Percentiles rank a stretch among this genome's conserved stretches.
Evolutionary conservation across 2,113 vertebrate genomes (phyloP).

Genomic region (Crypturellus undulatus): DNA sequence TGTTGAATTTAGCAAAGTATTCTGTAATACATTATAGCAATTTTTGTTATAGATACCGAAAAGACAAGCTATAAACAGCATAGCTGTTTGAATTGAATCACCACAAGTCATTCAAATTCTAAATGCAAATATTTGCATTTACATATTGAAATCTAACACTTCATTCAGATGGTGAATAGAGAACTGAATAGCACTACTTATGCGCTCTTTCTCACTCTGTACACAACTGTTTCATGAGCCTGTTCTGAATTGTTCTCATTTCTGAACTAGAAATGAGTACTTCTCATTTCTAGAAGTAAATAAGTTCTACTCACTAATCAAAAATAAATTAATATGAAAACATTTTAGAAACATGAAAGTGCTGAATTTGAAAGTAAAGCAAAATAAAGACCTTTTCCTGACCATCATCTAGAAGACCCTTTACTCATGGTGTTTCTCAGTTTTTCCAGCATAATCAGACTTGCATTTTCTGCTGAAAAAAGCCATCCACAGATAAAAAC

Average conservation of each 20-base stretch:
- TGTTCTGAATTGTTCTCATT: too few species aligned
- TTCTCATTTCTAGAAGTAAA: background rate
- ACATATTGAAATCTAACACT: background rate
- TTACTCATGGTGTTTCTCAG: background rate
- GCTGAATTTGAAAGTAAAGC: background rate
- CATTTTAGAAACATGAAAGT: background rate
- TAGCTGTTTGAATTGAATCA: background rate
- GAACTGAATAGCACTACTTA: background rate
- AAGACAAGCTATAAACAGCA: background rate
- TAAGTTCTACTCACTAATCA: background rate
- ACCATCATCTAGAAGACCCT: background rate
- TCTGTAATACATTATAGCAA: background rate
- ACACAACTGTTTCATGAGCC: background rate
- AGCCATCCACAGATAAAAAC: background rate
- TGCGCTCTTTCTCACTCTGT: background rate
- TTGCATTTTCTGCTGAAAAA: background rate
- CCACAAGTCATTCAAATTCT: background rate
- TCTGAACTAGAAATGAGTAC: too few species aligned
- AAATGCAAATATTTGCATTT: background rate
- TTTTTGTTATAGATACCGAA: background rate
- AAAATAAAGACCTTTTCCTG: background rate
- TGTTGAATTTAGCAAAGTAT: background rate
- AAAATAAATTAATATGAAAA: background rate
- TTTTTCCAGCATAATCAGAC: background rate
- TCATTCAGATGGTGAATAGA: background rate